phyloP scores from a whole-genome alignment of 2,113 vertebrate genomes.

The Saguinus imperator region DNA sequence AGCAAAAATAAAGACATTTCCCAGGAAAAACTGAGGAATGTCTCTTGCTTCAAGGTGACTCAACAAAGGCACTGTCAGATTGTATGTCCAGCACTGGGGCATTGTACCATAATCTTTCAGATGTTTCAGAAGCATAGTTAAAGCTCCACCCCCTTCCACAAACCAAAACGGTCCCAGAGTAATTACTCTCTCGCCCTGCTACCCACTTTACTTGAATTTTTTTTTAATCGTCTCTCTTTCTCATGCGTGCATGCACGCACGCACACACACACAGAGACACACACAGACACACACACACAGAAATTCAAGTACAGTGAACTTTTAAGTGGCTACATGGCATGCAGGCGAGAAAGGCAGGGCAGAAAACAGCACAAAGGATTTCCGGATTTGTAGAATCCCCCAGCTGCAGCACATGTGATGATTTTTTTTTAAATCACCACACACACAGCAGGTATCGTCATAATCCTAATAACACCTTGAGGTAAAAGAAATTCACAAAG shows the following conservation, averaged over 20 bases:
- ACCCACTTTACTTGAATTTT: no score
- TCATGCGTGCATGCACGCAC: not conserved
- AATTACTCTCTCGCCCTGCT: not conserved
- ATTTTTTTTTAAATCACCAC: not conserved
- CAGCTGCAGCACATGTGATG: not conserved
- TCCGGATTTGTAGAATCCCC: not conserved
- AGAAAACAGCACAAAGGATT: not conserved
- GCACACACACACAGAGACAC: not conserved
- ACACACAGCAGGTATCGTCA: not conserved
- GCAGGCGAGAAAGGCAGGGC: not conserved
- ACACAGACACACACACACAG: not conserved
- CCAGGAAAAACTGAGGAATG: not conserved
- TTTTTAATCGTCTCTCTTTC: not conserved
- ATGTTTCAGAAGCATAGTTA: not conserved
- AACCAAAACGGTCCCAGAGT: not conserved
- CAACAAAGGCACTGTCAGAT: not conserved
- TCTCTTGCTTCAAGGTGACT: not conserved
- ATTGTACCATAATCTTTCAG: not conserved
- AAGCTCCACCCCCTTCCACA: not conserved
- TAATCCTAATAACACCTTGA: not conserved
- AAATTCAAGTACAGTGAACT: not conserved
- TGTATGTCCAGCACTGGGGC: no score
- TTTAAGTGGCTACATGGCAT: not conserved
- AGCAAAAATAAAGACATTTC: no score
- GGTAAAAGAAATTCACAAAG: not conserved